Evolutionary conservation across 2,888 invertebrate genomes (phyloP).

Genomic region (Octonoba sinensis): DNA sequence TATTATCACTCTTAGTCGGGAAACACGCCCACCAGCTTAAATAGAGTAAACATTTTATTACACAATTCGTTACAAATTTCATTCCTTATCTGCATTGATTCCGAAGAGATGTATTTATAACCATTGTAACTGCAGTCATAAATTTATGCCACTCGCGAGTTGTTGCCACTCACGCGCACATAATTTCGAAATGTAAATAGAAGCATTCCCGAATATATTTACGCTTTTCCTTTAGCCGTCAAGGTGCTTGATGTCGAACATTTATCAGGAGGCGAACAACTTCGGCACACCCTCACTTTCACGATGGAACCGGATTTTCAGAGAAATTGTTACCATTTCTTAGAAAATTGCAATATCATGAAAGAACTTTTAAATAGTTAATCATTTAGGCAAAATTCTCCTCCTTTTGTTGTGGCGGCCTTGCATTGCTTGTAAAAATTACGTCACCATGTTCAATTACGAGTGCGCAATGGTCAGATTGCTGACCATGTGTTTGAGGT

Average conservation of each 20-base stretch:
- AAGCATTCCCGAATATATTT: neutral
- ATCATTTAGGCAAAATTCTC: slow-evolving; percentile 28
- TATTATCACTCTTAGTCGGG: too few relatives aligned
- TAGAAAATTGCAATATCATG: too few relatives aligned
- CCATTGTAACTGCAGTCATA: too few relatives aligned
- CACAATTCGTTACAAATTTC: too few relatives aligned
- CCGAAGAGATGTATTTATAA: too few relatives aligned
- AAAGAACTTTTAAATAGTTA: slow-evolving; percentile 35
- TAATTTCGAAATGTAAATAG: slow-evolving; percentile 23
- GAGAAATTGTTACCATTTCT: neutral
- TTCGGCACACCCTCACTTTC: slow-evolving; percentile 24
- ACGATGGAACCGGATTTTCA: slow-evolving; percentile 18
- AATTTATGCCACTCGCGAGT: neutral
- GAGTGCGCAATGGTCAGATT: slow-evolving; percentile 15
- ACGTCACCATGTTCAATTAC: slow-evolving; percentile 3
- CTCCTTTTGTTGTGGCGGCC: slow-evolving; percentile 11
- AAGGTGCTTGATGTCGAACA: slow-evolving; percentile 10
- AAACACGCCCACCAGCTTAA: too few relatives aligned
- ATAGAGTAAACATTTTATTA: too few relatives aligned
- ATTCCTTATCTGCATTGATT: too few relatives aligned
- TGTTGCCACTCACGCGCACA: neutral
- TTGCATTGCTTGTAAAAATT: slow-evolving; percentile 12
- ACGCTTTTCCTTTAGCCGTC: slow-evolving; percentile 30
- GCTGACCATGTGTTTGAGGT: slow-evolving; percentile 2
- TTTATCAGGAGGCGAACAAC: slow-evolving; percentile 29